Percentiles rank a stretch among this genome's conserved stretches.
These are phyloP conservation scores for Gavialis gangeticus DNA, from an alignment of 2,113 vertebrate genomes.

Conservation along the genomic window DNA sequence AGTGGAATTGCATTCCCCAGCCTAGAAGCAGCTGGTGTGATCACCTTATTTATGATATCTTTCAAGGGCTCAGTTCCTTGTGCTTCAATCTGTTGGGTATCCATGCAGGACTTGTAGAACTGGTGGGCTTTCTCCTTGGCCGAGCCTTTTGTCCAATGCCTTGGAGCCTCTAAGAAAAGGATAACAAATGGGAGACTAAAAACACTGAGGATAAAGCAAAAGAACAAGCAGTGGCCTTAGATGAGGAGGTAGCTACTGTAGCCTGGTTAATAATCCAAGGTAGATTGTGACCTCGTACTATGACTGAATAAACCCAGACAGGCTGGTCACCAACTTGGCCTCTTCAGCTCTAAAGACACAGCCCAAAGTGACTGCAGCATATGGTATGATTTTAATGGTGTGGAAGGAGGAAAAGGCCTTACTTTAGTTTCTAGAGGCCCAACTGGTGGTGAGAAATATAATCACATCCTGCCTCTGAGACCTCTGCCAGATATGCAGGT, in stretches of 20 bases:
- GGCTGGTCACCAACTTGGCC: not conserved
- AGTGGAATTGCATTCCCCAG: not conserved
- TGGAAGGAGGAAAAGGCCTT: not conserved
- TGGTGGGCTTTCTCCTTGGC: conserved; percentile 84
- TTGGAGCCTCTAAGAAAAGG: conserved; percentile 72
- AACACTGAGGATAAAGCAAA: not conserved
- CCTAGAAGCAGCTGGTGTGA: not conserved
- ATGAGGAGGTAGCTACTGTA: not conserved
- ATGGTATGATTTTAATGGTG: not conserved
- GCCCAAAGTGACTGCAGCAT: not conserved
- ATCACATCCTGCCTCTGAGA: not conserved
- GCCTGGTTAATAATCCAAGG: not conserved
- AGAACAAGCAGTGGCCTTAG: not conserved
- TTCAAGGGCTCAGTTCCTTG: conserved; percentile 83
- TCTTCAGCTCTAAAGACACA: not conserved
- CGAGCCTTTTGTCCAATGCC: conserved; percentile 47
- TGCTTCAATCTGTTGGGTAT: conserved; percentile 80
- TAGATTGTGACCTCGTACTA: not conserved
- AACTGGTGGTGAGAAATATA: not conserved
- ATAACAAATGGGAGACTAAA: not conserved
- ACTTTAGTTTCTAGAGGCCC: not conserved
- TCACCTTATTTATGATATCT: conserved; percentile 86
- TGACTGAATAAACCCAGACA: not conserved
- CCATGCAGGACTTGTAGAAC: conserved; percentile 90
- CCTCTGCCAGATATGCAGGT: not conserved